Evolutionary conservation across 2,888 invertebrate genomes (phyloP).

Genomic region (Drosophila conformis): DNA sequence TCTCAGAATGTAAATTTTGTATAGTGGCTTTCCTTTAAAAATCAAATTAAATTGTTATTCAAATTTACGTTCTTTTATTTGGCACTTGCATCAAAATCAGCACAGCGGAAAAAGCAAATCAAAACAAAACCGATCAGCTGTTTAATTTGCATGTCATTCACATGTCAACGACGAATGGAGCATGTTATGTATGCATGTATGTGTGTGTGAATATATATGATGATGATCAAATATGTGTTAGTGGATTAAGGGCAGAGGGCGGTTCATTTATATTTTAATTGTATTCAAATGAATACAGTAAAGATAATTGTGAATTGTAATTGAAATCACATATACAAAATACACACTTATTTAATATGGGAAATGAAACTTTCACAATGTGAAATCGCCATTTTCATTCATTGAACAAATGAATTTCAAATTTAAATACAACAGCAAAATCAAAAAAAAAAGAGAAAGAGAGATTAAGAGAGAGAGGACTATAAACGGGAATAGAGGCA

Average conservation of each 20-base stretch:
- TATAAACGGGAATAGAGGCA: constrained; percentile 16
- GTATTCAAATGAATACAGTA: background rate
- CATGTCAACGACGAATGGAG: constrained; percentile 8
- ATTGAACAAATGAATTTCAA: constrained; percentile 43
- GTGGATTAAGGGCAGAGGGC: background rate
- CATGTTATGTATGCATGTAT: background rate
- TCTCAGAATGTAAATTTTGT: background rate
- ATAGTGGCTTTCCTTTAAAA: background rate
- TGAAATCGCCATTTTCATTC: constrained; percentile 59
- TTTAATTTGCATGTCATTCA: constrained; percentile 1
- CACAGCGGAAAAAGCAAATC: background rate
- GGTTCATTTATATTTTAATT: background rate
- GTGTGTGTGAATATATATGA: background rate
- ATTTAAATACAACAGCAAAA: constrained; percentile 50
- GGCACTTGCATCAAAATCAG: background rate
- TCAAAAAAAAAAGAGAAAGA: constrained; percentile 13
- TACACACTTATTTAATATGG: constrained; percentile 7
- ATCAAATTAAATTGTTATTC: background rate
- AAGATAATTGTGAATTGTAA: background rate
- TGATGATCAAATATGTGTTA: background rate
- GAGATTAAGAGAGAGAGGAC: constrained; percentile 8
- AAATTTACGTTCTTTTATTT: background rate
- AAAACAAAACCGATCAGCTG: constrained; percentile 1
- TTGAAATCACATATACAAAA: background rate
- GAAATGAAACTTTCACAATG: constrained; percentile 70